Evolutionary conservation across 2,888 invertebrate genomes (phyloP).

Genomic region (Drosophila lutescens): DNA sequence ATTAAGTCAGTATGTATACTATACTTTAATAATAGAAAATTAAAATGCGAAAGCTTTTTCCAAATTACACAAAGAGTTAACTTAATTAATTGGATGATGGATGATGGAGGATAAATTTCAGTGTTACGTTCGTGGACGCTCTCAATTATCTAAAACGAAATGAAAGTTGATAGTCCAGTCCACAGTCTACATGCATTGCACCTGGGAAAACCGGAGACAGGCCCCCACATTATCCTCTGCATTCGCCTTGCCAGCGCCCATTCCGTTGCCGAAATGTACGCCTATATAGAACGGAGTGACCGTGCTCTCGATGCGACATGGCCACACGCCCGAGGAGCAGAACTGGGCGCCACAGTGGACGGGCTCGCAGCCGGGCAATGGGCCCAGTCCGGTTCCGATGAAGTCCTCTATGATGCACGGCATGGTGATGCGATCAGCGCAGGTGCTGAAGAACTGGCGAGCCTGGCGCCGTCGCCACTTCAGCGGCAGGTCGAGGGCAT

Average conservation of each 20-base stretch:
- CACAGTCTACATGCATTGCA: slow-evolving; percentile 86
- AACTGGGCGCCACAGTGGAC: slow-evolving; percentile 91
- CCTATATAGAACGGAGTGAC: slow-evolving; percentile 91
- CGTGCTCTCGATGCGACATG: slow-evolving; percentile 89
- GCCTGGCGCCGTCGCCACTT: slow-evolving; percentile 45
- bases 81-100: too few relatives aligned
- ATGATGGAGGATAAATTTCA: too few relatives aligned
- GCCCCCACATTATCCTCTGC: slow-evolving; percentile 93
- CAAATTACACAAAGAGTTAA: too few relatives aligned
- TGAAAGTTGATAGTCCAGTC: not conserved
- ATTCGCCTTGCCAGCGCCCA: slow-evolving; percentile 87
- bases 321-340: slow-evolving; percentile 86
- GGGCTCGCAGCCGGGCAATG: slow-evolving; percentile 88
- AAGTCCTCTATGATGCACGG: slow-evolving; percentile 94
- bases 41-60: slow-evolving; percentile 4
- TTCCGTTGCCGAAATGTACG: slow-evolving; percentile 90
- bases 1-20: slow-evolving; percentile 7
- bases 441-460: slow-evolving; percentile 84
- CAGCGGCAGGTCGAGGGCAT: slow-evolving; percentile 74
- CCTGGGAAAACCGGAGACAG: slow-evolving; percentile 90
- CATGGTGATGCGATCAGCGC: slow-evolving; percentile 90
- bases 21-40: slow-evolving; percentile 2
- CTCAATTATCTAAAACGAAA: slow-evolving; percentile 45
- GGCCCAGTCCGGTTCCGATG: slow-evolving; percentile 86
- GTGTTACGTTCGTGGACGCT: not conserved